Conservation (phyloP, 2,113 vertebrate species). For the Trematocara unimaculatum region DNA sequence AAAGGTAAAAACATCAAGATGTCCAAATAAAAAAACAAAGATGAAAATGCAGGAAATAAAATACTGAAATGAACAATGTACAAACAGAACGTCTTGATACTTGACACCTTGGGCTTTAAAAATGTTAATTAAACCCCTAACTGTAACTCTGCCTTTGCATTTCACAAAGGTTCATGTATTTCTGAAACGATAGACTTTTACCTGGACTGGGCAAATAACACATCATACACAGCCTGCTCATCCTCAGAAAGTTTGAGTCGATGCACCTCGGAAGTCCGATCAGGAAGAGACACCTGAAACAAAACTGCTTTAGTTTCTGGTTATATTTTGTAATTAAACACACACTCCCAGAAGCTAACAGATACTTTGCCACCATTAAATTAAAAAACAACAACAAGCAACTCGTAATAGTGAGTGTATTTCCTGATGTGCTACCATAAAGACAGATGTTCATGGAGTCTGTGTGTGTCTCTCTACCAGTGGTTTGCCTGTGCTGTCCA, state of each 20-base stretch:
- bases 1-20: not conserved
- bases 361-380: not conserved
- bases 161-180: not conserved
- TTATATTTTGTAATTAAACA: not conserved
- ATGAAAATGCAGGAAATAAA: not conserved
- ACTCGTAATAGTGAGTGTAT: not conserved
- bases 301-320: not conserved
- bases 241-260: constrained; percentile 81
- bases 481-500: constrained; percentile 82
- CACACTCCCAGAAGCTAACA: not conserved
- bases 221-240: constrained; percentile 83
- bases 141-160: not conserved
- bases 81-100: not conserved
- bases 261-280: constrained; percentile 76
- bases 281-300: constrained; percentile 82
- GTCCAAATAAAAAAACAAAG: not conserved
- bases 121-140: not conserved
- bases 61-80: not conserved
- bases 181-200: constrained; percentile 30
- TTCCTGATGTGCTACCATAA: not conserved
- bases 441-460: not conserved
- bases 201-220: constrained; percentile 88
- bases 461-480: constrained; percentile 70
- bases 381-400: not conserved
- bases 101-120: not conserved